Base-by-base conservation (phyloP, 2,888 invertebrate genomes). In the Germaria angustata region DNA sequence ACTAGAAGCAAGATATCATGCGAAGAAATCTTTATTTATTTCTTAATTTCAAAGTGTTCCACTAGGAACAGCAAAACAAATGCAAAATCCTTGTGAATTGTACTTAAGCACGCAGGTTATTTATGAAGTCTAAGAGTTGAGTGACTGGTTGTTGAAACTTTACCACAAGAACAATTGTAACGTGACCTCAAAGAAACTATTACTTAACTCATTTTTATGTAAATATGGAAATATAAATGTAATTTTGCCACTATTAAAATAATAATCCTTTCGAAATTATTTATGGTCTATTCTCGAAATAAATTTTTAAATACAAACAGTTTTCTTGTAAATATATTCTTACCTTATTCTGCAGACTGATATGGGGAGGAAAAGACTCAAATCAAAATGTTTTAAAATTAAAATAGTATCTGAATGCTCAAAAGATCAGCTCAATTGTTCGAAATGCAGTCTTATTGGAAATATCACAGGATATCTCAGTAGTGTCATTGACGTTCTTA, bases 91-190 rank as follows among this genome's bases (percentile, higher is more conserved):
- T 20, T 46, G 34, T 20, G 77, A 81, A 81, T 77, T 61, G 61
- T 34, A 55, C 34, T 63, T 72, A 32, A 77, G 51, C 81, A 81
- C 81, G 81, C 81, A 77, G 46, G 61, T 81, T 68, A 76, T 73
- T 73, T 66, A 36, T 49, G 34, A 76, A 79, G 22, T 72, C 34
- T 22, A 73, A 65, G 49, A 66, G 49, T 44, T 59, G 36, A 49
- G 13, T 53, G 76, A 73, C 7, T 28, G 44, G 51, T 57, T 55
- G 57, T 24, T 59, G 34, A 57, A 59, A 24, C 5, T 1, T 24
- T 15, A 28, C 7, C 3, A 17, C 13, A 53, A 66, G 4, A 72
- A 53, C 4, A 55, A 41, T 28, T 36, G 39, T 77, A 68, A 72
- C 72, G 72, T 77, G 77, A 81, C 61, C 72, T 63, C 32, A 77